Percentiles rank a stretch among this genome's conserved stretches.
Conservation (phyloP, 1,140 invertebrate species). For the Wasmannia auropunctata region DNA sequence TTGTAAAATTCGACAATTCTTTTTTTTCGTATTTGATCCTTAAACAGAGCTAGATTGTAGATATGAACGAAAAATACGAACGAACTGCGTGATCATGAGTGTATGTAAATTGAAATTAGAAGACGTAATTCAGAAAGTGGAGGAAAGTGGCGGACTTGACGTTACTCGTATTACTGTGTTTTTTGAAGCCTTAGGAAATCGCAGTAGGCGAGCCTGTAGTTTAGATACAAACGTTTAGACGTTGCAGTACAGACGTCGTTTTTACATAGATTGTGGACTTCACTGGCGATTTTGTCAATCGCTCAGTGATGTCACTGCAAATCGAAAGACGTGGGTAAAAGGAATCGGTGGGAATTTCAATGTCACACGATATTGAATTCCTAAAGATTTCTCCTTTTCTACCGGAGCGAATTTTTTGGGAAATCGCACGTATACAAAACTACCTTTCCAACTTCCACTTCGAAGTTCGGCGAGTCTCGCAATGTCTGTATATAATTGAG, state of each 20-base stretch:
- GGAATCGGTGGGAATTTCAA: neutral
- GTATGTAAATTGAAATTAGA: neutral
- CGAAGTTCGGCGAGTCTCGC: neutral
- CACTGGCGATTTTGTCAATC: neutral
- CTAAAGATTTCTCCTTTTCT: neutral
- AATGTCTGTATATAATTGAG: slow-evolving; percentile 14
- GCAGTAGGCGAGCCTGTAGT: neutral
- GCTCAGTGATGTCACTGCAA: neutral
- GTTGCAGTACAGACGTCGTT: neutral
- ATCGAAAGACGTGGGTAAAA: neutral
- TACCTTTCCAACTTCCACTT: slow-evolving; percentile 5
- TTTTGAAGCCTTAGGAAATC: neutral
- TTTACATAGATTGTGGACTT: neutral
- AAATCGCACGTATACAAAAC: neutral
- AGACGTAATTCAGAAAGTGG: neutral
- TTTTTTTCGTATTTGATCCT: slow-evolving; percentile 14
- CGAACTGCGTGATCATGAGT: neutral
- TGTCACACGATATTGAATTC: neutral
- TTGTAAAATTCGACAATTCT: slow-evolving; percentile 12
- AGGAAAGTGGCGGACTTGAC: neutral
- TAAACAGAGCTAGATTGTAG: slow-evolving; percentile 4
- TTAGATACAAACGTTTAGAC: slow-evolving; percentile 7
- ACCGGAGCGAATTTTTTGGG: neutral
- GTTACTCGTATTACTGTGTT: neutral
- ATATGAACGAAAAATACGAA: neutral